Evolutionary conservation across 2,888 invertebrate species (phyloP).

Genomic region (Cheilosia scutellata): DNA sequence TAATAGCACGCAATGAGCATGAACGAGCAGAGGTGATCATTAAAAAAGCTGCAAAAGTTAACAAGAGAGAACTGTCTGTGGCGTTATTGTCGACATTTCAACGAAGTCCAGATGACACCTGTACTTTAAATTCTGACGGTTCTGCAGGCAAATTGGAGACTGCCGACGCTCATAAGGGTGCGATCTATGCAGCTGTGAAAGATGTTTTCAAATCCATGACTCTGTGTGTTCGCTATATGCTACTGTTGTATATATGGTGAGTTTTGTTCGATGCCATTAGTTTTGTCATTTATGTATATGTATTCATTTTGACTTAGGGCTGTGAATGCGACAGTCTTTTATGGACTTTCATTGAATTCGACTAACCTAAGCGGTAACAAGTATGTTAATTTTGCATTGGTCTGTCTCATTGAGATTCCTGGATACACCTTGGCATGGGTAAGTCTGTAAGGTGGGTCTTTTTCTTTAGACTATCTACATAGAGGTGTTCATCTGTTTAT

Average conservation of each 20-base stretch:
- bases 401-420: constrained; percentile 87
- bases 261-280: constrained; percentile 22
- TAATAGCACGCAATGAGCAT: constrained; percentile 86
- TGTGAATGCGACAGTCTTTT: constrained; percentile 88
- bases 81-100: constrained; percentile 84
- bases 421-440: constrained; percentile 86
- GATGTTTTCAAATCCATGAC: constrained; percentile 84
- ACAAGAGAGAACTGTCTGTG: constrained; percentile 85
- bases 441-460: constrained; percentile 22
- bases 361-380: constrained; percentile 88
- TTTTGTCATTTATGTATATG: neutral
- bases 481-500: constrained; percentile 40
- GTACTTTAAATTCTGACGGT: constrained; percentile 14
- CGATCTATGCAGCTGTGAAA: constrained; percentile 83
- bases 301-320: constrained; percentile 81
- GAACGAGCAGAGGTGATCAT: constrained; percentile 86
- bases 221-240: constrained; percentile 84
- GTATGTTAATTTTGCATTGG: constrained; percentile 88
- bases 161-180: constrained; percentile 76
- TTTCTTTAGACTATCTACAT: neutral
- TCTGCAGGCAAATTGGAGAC: constrained; percentile 46
- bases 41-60: constrained; percentile 85
- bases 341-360: constrained; percentile 88
- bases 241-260: constrained; percentile 85
- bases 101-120: constrained; percentile 59